Base-by-base conservation (phyloP, 2,888 invertebrate species). In the Tuta absoluta region DNA sequence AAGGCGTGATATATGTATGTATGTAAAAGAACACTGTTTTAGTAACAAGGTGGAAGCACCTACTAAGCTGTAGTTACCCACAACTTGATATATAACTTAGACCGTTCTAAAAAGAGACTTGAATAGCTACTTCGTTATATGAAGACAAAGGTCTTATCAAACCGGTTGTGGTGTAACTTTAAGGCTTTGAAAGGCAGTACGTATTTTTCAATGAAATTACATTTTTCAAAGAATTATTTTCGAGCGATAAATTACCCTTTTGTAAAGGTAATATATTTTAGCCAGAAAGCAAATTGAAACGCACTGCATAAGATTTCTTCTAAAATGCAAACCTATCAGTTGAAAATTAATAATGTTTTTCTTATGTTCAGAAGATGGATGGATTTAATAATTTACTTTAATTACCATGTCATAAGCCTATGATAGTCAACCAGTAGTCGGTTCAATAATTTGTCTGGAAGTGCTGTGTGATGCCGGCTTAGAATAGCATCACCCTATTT, bases 201-300 rank as follows among this genome's bases (percentile, higher is more conserved):
- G 51, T 53, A 49, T 21, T 49, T 23, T 23, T 53, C 51, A 53
- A 53, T 23, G 51, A 12, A 53, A 53, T 14, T 14, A 14, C 51
- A 23, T 49, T 53, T 23, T 53, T 53, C 51, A 53, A 23, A 14
- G 51, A 53, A 53, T 53, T 23, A 53, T 53, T 53, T 53, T 24
- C 23, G 4, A 53, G 23, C 14, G 2, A 23, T 21, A 53, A 53
- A 53, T 48, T 28, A 61, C 12, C 48, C 17, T 58, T 58, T 48
- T 49, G 45, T 19, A 60, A 60, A 48, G 14, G 21, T 53, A 53
- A 45, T 45, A n/a, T n/a, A n/a, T n/a, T 45, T 45, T 17, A 45
- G 45, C 45, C 8, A 7, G 45, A 45, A 45, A 17, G 45, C 45
- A 45, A 17, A 45, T 45, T 17, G 45, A 45, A 45, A 17, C n/a